These are phyloP conservation scores for Emydura subglobosa DNA, from an alignment of 2,113 vertebrate species.

Conservation along the genomic window DNA sequence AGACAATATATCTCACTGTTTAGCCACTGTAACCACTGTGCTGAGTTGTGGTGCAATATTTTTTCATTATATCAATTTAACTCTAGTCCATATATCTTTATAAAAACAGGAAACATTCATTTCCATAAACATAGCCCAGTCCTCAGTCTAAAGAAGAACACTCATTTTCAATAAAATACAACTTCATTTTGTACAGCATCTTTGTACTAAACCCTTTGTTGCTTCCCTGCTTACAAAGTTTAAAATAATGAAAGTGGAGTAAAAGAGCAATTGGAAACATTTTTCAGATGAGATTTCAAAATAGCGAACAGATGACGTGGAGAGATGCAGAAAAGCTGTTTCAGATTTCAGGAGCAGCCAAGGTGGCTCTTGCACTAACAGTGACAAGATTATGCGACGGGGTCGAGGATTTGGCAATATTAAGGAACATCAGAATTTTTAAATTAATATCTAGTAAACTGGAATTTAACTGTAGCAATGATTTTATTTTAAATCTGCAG, in stretches of 20 bases:
- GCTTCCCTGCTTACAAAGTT: background rate
- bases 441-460: background rate
- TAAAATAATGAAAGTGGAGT: background rate
- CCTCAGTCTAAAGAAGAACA: background rate
- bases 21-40: background rate
- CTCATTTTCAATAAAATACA: background rate
- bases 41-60: background rate
- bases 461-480: background rate
- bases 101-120: slow-evolving; percentile 8
- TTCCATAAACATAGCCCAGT: background rate
- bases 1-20: background rate
- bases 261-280: background rate
- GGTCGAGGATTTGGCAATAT: background rate
- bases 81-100: background rate
- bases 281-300: background rate
- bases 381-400: background rate
- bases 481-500: background rate
- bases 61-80: background rate
- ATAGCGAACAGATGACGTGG: background rate
- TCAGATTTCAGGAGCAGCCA: background rate
- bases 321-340: background rate
- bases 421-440: background rate
- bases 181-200: background rate
- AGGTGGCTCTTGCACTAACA: background rate
- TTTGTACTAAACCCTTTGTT: background rate